Evolutionary conservation across 1,140 invertebrate species (phyloP).

Genomic region (Neuroterus valhalla): DNA sequence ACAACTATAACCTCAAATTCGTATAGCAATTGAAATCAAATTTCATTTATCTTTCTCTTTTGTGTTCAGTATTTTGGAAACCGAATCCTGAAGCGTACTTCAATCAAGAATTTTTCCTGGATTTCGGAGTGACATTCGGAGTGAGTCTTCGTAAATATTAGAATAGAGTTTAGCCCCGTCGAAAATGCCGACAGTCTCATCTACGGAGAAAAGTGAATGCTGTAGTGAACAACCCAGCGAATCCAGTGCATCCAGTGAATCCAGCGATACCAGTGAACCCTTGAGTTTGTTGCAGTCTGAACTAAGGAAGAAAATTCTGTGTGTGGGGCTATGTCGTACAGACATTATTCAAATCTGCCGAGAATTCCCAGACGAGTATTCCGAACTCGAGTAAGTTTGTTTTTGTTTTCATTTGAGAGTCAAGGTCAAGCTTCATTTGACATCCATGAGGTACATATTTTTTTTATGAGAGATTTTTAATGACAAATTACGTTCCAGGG

Average conservation of each 20-base stretch:
- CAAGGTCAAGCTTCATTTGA: too few species aligned
- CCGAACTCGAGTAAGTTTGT: conserved; percentile 69
- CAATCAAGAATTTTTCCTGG: neutral
- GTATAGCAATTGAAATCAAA: neutral
- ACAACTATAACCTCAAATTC: conserved; percentile 7
- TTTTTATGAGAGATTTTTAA: too few species aligned
- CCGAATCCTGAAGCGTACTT: neutral
- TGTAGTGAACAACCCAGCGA: neutral
- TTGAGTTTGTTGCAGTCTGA: conserved; percentile 17
- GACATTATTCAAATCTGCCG: conserved; percentile 76
- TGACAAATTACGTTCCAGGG: too few species aligned
- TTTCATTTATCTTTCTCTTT: neutral
- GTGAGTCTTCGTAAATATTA: neutral
- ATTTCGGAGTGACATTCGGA: neutral
- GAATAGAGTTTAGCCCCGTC: conserved; percentile 2
- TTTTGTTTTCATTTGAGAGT: neutral
- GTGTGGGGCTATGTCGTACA: conserved; percentile 74
- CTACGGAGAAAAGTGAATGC: too few species aligned
- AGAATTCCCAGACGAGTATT: conserved; percentile 73
- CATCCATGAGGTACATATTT: too few species aligned
- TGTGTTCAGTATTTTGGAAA: neutral
- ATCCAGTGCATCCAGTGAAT: neutral
- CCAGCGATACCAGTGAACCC: neutral
- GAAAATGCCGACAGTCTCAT: neutral
- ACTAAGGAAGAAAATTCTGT: conserved; percentile 60